Percentiles rank a stretch among this genome's conserved stretches.
Conservation (phyloP, 64 coral and sea anemone genomes). For the Orbicella faveolata region DNA sequence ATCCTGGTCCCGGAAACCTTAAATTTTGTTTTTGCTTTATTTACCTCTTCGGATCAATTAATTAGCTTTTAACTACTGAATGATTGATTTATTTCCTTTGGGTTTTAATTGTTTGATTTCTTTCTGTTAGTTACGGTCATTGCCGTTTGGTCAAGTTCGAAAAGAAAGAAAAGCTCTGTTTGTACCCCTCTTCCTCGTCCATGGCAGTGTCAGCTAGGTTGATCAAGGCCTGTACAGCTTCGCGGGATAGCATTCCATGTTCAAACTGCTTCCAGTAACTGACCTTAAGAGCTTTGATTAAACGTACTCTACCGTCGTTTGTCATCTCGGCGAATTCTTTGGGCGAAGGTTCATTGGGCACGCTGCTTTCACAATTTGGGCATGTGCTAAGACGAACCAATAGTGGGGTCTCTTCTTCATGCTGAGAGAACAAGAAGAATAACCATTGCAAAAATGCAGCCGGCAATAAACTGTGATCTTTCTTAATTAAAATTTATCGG, state of each 20-base stretch:
- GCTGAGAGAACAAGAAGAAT: constrained; percentile 4
- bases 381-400: constrained; percentile 95
- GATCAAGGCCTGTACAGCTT: constrained; percentile 89
- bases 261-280: constrained; percentile 99
- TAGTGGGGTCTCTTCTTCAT: constrained; percentile 66
- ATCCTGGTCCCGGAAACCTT: constrained; percentile 67
- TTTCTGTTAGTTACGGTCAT: no score
- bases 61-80: no score
- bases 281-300: constrained; percentile 97
- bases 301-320: constrained; percentile 86
- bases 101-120: no score
- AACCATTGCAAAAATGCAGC: no score
- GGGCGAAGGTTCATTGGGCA: constrained; percentile 94
- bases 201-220: constrained; percentile 79
- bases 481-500: not conserved
- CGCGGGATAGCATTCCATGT: constrained; percentile 96
- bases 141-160: no score
- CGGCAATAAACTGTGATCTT: no score
- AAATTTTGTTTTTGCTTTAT: no score
- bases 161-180: not conserved
- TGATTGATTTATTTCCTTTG: no score
- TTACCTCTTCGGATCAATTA: no score
- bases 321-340: constrained; percentile 98
- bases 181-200: constrained; percentile 75
- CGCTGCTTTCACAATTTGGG: constrained; percentile 88